Evolutionary conservation across 2,113 vertebrate species (phyloP).

Genomic region (Aleadryas rufinucha): DNA sequence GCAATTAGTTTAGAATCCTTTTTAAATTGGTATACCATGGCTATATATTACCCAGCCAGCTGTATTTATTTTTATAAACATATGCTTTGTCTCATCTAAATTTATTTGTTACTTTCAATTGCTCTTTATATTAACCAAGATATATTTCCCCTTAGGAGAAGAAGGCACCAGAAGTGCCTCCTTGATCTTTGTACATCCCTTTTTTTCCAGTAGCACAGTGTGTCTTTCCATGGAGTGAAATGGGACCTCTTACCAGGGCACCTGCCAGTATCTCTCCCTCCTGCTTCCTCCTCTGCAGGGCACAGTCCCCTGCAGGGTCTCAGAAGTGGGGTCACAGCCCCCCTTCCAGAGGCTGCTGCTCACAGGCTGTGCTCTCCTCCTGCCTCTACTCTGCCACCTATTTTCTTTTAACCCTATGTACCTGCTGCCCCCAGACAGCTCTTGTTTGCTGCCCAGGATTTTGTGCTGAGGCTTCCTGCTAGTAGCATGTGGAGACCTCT

Average conservation of each 20-base stretch:
- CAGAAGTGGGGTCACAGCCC: neutral
- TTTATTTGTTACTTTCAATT: neutral
- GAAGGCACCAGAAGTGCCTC: neutral
- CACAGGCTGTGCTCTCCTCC: neutral
- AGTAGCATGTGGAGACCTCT: neutral
- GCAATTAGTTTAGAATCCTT: neutral
- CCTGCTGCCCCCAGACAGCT: neutral
- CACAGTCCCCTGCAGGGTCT: neutral
- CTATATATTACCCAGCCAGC: neutral
- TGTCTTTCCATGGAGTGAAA: neutral
- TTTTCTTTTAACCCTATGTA: neutral
- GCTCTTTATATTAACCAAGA: neutral
- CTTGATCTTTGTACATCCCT: neutral
- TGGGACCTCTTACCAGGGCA: neutral
- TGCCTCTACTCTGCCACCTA: neutral
- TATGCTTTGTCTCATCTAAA: neutral
- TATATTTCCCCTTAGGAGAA: neutral
- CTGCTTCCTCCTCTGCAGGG: neutral
- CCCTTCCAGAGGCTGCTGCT: neutral
- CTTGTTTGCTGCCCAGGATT: neutral
- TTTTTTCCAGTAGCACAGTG: neutral
- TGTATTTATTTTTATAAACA: neutral
- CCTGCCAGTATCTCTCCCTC: neutral
- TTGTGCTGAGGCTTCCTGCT: neutral
- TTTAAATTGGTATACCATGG: neutral